Conservation (phyloP, 2,797 vertebrate genomes). For the Sebastes vulpes region DNA sequence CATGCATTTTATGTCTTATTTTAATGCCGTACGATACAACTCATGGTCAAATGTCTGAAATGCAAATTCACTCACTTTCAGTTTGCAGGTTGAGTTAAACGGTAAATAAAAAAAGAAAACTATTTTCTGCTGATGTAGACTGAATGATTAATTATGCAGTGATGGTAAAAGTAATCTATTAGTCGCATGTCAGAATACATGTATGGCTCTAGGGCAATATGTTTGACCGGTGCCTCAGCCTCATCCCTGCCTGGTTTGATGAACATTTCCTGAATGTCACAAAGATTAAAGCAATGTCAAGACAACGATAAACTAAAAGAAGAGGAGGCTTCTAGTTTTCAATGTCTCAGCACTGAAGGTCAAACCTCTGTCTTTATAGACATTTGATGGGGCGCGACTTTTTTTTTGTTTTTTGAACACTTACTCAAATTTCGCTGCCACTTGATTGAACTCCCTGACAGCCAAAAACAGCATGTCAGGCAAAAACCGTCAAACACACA, state of each 20-base stretch:
- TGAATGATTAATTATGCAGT: neutral
- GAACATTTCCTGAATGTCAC: neutral
- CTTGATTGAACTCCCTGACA: constrained; percentile 12
- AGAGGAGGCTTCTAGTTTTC: neutral
- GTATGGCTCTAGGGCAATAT: neutral
- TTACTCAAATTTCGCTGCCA: constrained; percentile 6
- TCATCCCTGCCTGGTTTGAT: neutral
- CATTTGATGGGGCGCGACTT: neutral
- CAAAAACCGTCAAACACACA: constrained; percentile 16
- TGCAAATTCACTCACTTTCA: neutral
- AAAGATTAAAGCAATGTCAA: constrained; percentile 10
- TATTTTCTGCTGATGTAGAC: neutral
- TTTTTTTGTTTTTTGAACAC: neutral
- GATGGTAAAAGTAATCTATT: neutral
- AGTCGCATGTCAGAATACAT: neutral
- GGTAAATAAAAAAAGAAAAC: neutral
- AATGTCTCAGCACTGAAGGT: neutral
- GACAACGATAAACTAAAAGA: neutral
- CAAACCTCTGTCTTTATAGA: constrained; percentile 13
- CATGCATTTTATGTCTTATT: neutral
- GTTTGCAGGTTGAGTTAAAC: neutral
- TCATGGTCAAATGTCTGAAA: neutral
- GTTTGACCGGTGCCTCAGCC: neutral
- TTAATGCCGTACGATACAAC: neutral
- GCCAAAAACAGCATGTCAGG: neutral